Conservation (phyloP, 2,797 vertebrate species). For the Tympanoctomys barrerae region DNA sequence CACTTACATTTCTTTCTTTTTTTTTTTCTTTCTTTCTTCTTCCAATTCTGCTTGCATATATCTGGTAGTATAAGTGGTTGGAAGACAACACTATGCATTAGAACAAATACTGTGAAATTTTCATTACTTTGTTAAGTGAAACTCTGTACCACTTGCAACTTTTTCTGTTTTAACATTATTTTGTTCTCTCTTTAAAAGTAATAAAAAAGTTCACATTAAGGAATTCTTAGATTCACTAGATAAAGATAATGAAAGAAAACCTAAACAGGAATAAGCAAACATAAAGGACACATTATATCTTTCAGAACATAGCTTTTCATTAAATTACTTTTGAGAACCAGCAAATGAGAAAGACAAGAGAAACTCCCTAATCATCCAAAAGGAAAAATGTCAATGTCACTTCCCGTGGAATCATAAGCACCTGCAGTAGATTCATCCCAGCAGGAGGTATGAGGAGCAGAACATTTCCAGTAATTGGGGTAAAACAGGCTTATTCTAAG, state of each 20-base stretch:
- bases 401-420: background rate
- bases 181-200: background rate
- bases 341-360: background rate
- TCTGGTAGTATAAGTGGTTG: no score
- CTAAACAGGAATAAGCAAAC: background rate
- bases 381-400: background rate
- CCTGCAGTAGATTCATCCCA: background rate
- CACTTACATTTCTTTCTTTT: no score
- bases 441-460: background rate
- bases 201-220: background rate
- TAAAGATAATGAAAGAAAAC: background rate
- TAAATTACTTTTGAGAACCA: background rate
- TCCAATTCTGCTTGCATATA: no score
- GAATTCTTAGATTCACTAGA: background rate
- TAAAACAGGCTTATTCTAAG: background rate
- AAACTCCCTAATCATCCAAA: background rate
- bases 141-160: no score
- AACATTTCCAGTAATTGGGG: background rate
- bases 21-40: no score
- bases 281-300: background rate
- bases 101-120: no score
- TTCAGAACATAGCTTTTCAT: background rate
- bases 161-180: no score
- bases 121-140: no score
- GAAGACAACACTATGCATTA: no score